These are phyloP conservation scores for Pristionchus mayeri DNA, from an alignment of 2,888 invertebrate genomes.

Conservation along the genomic window DNA sequence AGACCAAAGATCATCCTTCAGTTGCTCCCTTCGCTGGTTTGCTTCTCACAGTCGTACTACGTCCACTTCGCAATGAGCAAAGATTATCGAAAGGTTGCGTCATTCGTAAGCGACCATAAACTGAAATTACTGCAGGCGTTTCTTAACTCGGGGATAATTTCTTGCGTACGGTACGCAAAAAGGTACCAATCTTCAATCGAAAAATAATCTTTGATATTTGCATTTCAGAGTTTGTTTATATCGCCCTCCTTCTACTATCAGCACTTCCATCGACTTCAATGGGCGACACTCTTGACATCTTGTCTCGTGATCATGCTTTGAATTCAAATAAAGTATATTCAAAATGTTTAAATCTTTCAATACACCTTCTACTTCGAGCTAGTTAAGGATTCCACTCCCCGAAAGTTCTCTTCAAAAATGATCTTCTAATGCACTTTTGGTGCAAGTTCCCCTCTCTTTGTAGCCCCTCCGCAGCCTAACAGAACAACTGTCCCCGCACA, in stretches of 20 bases:
- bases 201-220: background rate
- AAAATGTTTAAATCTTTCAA: no score
- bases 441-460: no score
- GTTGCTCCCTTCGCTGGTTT: background rate
- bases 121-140: background rate
- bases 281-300: background rate
- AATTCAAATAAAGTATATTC: no score
- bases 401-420: no score
- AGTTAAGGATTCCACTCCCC: no score
- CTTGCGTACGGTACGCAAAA: background rate
- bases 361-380: no score
- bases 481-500: no score
- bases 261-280: background rate
- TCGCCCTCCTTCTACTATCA: background rate
- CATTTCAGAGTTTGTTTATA: background rate
- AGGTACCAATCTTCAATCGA: background rate
- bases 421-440: no score
- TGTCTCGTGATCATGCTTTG: no score
- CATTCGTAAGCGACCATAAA: background rate
- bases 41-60: conserved; percentile 11
- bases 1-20: background rate
- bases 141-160: background rate
- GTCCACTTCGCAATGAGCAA: conserved; percentile 11
- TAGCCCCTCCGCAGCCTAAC: no score
- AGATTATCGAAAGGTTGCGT: background rate